Base-by-base conservation (phyloP, 2,113 vertebrate species). In the Macquaria australasica region DNA sequence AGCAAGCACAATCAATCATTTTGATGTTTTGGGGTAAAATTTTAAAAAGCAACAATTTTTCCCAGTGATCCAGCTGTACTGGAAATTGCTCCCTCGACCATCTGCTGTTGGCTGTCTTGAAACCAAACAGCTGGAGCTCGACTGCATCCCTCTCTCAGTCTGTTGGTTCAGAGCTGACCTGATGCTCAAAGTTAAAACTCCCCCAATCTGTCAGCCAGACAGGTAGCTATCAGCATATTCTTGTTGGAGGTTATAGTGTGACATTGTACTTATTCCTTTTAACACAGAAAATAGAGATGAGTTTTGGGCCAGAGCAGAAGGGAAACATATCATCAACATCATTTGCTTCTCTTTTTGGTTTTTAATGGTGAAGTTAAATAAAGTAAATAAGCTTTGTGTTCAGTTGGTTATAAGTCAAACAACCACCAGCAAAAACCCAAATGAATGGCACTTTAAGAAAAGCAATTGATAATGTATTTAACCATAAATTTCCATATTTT, bases 51-150 rank as follows among this genome's bases (percentile, higher is more conserved):
- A 28, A 8, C 37, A 31, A 31, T 41, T 75, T 71, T 71, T 48
- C 6, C 8, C 6, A 28, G 60, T 3, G 11, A 39, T 84, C 71
- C 41, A 82, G 58, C 34, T 79, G 50, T 70, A 55, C n/a, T 62
- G 18, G 16, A 55, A 34, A 18, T 50, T 34, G 9, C 21, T 85
- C 74, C 74, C 70, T 48, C 0, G 3, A 77, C 51, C 85, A 80
- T 90, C 85, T 87, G 88, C 55, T 81, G 70, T 41, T 68, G 43
- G 66, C 51, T 31, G 69, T 69, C 23, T 81, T 55, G 20, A 41
- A 87, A 84, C 59, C 66, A 76, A 85, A 74, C 89, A 92, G 83
- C 86, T 89, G 82, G 79, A 83, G 25, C 23, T 68, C 16, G 11
- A 51, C 34, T 60, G 50, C 75, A n/a, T 28, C 21, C 43, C n/a